Evolutionary conservation across 2,797 vertebrate species (phyloP).

Genomic region (Margarornis squamiger): DNA sequence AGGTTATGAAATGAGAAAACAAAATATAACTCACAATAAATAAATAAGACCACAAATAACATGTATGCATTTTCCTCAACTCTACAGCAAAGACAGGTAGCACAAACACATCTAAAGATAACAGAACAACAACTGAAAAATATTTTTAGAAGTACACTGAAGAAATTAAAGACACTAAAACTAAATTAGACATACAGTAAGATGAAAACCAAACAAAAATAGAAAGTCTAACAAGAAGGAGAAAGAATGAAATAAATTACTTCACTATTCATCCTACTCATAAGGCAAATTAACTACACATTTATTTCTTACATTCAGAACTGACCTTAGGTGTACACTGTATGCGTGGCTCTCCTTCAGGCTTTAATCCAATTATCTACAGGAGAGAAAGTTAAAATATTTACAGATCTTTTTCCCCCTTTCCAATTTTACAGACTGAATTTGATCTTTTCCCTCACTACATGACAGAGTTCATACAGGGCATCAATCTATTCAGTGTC

Average conservation of each 20-base stretch:
- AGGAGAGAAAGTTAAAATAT: conserved; percentile 27
- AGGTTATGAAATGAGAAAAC: conserved; percentile 71
- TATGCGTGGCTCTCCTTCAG: conserved; percentile 84
- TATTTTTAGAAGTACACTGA: not conserved
- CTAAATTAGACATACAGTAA: not conserved
- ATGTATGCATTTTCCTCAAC: not conserved
- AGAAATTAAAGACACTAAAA: conserved; percentile 25
- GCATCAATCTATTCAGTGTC: not conserved
- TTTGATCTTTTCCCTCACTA: not conserved
- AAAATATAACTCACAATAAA: conserved; percentile 47
- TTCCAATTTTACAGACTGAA: not conserved
- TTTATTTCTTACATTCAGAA: conserved; percentile 32
- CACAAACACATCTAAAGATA: not conserved
- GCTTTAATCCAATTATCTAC: conserved; percentile 90
- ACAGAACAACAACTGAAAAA: not conserved
- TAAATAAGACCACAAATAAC: not conserved
- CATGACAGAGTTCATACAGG: not conserved
- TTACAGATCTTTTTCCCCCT: not conserved
- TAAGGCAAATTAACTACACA: not conserved
- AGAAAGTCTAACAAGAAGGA: not conserved
- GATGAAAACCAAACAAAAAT: not conserved
- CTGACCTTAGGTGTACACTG: conserved; percentile 85
- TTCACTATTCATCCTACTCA: not conserved
- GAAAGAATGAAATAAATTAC: not conserved
- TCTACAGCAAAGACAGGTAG: not conserved